Evolutionary conservation across 2,888 invertebrate species (phyloP), one percentile per base, ranked within the genome.

Genomic region (Troides aeacus): DNA sequence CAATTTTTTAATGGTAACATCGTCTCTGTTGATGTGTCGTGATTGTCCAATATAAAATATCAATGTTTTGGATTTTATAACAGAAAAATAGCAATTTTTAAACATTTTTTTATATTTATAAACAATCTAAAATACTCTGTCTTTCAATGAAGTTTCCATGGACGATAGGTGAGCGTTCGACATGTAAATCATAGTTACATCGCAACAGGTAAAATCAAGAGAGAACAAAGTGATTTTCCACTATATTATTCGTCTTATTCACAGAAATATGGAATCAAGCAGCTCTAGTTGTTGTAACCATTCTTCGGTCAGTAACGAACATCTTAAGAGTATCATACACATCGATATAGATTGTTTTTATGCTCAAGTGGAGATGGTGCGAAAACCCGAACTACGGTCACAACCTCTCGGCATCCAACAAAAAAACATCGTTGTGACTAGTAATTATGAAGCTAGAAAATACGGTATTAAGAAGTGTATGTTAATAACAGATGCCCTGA

Each of bases 261-360:
- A 75, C 89, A 92, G 92, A 84, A 89, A 81, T 84, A 92, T 92
- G 92, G 92, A 92, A 84, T 84, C 91, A 74, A 86, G 88, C 83
- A 85, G 89, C 84, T 88, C 90, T 77, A 81, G 86, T 77, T 86
- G 80, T 80, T 82, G 83, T 74, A 87, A 88, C 74, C 70, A 71
- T 67, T 71, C 70, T 46, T 68, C 67, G 53, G 79, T 79, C 75
- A 85, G 84, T 72, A 84, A 79, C 73, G 89, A 88, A 73, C 97
- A 97, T 86, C 90, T 94, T 67, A 94, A 94, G 79, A 94, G 94
- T 72, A 96, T 97, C 76, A 94, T 97, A 79, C 97, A 97, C 84
- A 92, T 97, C 78, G 97, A 97, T 83, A 93, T 97, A 82, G 97
- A 97, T 85, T 97, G 95, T 84, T 97, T 96, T 88, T 97, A 97